Base-by-base conservation (phyloP, 1,140 invertebrate species). In the Atta texana region DNA sequence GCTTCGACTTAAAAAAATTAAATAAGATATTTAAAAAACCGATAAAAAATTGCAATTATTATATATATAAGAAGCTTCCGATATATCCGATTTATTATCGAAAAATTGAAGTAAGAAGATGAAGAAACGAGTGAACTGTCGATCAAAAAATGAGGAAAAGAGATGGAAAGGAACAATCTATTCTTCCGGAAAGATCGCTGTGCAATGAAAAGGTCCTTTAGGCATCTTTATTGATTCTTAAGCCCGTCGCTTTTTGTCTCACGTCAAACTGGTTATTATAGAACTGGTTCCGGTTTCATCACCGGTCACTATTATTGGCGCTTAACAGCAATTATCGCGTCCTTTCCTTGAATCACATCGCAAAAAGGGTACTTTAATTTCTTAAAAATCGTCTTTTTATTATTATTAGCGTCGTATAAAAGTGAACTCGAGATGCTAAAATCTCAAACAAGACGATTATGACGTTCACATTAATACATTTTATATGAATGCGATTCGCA, bases 281-380 rank as follows among this genome's bases (percentile, higher is more conserved):
- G 31, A 89, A 89, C 82, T 89, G 84, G 61, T 89, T 86, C 87
- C 82, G 82, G 74, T 76, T 88, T 88, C 76, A 69, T 89, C 87
- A 75, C 80, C 82, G 69, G 31, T 28, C 53, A 74, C 44, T 86
- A 81, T 82, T 72, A 82, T 82, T 74, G 53, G 34, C 81, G 75
- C 78, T 89, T 89, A 86, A 75, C 86, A 68, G 44, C 74, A 86
- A 88, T 88, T 88, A 88, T 61, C 88, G 66, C 49, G 59, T 88
- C 61, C 59, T 75, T 57, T 87, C 24, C 68, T 68, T 7, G 81
- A 86, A 86, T 63, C 44, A 53, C 16, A 28, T 24, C 2, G 59
- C 51, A 69, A 82, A 77, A 85, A 61, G 28, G 31, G n/a, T 28
- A n/a, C 59, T 72, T 34, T 74, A 68, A 76, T 85, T 89, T 84